phyloP scores from a whole-genome alignment of 2,888 invertebrate genomes.

The Xanthorhoe spadicearia region DNA sequence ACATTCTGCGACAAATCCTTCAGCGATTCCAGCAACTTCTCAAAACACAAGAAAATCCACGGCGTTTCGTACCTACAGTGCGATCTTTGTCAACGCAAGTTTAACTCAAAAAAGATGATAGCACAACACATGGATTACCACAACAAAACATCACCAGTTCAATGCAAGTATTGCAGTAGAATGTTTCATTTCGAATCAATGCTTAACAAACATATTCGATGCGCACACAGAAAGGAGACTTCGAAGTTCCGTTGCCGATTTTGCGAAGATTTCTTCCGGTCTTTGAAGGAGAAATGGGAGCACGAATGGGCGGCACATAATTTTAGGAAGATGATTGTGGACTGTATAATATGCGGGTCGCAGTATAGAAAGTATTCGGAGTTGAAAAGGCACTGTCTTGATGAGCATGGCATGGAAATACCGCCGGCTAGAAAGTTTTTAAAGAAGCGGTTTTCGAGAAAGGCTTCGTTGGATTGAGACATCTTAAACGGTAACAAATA shows the following conservation, averaged over 20 bases:
- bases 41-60: slow-evolving; percentile 81
- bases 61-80: slow-evolving; percentile 72
- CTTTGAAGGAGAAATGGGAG: slow-evolving; percentile 78
- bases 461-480: slow-evolving; percentile 7
- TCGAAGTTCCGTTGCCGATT: slow-evolving; percentile 67
- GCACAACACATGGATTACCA: slow-evolving; percentile 77
- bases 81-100: slow-evolving; percentile 76
- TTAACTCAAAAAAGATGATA: slow-evolving; percentile 79
- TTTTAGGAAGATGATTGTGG: slow-evolving; percentile 73
- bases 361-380: slow-evolving; percentile 77
- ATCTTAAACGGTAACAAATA: too few species aligned
- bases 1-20: slow-evolving; percentile 79
- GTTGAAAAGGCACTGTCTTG: slow-evolving; percentile 67
- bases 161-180: slow-evolving; percentile 66
- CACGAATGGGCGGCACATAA: slow-evolving; percentile 77
- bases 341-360: slow-evolving; percentile 68
- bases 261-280: slow-evolving; percentile 62
- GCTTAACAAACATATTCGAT: slow-evolving; percentile 74
- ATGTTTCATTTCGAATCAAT: slow-evolving; percentile 74
- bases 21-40: slow-evolving; percentile 81
- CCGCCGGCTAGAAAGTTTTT: slow-evolving; percentile 63
- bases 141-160: slow-evolving; percentile 62
- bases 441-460: slow-evolving; percentile 3
- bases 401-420: slow-evolving; percentile 60
- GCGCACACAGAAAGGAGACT: slow-evolving; percentile 59